A percentile compares a stretch with the other conserved stretches of the same genome.
These are phyloP conservation scores for Trichonephila clavipes DNA, from an alignment of 1,140 invertebrate species.

Conservation along the genomic window DNA sequence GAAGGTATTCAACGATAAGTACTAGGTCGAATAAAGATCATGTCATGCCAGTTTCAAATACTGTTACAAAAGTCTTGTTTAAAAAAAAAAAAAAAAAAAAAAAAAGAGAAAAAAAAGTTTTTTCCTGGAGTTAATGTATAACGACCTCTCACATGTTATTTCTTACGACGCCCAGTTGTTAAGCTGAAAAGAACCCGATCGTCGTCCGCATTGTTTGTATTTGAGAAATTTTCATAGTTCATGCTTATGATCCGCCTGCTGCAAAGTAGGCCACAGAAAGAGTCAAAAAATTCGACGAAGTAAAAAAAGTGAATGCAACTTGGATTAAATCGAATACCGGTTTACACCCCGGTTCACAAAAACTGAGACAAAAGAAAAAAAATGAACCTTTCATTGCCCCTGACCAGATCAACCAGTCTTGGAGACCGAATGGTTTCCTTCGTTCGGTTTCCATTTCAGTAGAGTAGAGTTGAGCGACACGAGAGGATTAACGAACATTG, in stretches of 20 bases:
- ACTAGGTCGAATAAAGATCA: background rate
- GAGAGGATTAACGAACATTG: slow-evolving; percentile 39
- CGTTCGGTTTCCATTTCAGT: slow-evolving; percentile 56
- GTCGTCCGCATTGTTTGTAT: slow-evolving; percentile 54
- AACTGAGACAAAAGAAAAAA: slow-evolving; percentile 47
- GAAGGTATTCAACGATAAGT: background rate
- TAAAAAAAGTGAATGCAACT: slow-evolving; percentile 8
- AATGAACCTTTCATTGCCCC: slow-evolving; percentile 60
- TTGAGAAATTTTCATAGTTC: slow-evolving; percentile 41
- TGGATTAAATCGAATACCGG: slow-evolving; percentile 65
- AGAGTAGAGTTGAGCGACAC: slow-evolving; percentile 39
- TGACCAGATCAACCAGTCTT: slow-evolving; percentile 70
- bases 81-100: background rate
- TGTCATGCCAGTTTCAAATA: background rate
- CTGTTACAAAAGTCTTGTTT: background rate
- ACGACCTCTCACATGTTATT: slow-evolving; percentile 30
- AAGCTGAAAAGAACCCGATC: background rate
- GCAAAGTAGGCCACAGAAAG: slow-evolving; percentile 58
- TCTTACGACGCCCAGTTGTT: background rate
- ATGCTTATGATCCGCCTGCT: slow-evolving; percentile 6
- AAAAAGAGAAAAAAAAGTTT: no score
- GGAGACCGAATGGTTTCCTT: slow-evolving; percentile 21
- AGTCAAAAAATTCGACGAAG: slow-evolving; percentile 14
- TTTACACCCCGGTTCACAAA: slow-evolving; percentile 60
- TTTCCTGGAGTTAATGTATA: slow-evolving; percentile 15